Evolutionary conservation across 2,797 vertebrate species (phyloP).

Genomic region (Huso huso): DNA sequence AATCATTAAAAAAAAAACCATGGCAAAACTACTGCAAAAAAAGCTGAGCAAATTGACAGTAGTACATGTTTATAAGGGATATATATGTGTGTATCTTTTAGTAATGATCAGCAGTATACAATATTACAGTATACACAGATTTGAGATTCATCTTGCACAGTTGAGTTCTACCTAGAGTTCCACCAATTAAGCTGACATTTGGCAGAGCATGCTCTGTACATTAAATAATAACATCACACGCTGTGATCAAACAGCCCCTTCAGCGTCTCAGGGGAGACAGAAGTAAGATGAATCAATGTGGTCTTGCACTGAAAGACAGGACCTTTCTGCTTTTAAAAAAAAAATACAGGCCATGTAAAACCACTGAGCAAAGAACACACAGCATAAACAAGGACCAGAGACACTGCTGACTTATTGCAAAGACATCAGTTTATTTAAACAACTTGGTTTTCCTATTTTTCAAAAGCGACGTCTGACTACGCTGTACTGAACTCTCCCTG

Average conservation of each 20-base stretch:
- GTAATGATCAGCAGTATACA: too few species aligned
- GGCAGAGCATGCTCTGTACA: background rate
- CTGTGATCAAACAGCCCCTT: background rate
- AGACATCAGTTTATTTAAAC: conserved; percentile 1
- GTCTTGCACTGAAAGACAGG: background rate
- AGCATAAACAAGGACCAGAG: background rate
- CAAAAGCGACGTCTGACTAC: background rate
- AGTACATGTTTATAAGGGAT: too few species aligned
- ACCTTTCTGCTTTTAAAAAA: background rate
- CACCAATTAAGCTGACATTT: background rate
- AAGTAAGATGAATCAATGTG: background rate
- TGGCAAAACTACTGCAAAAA: too few species aligned
- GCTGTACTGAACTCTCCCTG: background rate
- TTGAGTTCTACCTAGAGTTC: background rate
- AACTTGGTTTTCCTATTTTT: background rate
- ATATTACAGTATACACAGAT: too few species aligned
- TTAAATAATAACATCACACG: background rate
- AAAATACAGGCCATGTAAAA: background rate
- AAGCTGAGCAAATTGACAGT: too few species aligned
- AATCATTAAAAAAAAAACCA: too few species aligned
- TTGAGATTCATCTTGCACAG: too few species aligned
- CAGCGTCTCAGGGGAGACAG: background rate
- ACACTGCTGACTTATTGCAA: background rate
- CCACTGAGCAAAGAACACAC: background rate
- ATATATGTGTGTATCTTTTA: too few species aligned